phyloP scores from a whole-genome alignment of 23 tunicate species.

The Trididemnum clinides region DNA sequence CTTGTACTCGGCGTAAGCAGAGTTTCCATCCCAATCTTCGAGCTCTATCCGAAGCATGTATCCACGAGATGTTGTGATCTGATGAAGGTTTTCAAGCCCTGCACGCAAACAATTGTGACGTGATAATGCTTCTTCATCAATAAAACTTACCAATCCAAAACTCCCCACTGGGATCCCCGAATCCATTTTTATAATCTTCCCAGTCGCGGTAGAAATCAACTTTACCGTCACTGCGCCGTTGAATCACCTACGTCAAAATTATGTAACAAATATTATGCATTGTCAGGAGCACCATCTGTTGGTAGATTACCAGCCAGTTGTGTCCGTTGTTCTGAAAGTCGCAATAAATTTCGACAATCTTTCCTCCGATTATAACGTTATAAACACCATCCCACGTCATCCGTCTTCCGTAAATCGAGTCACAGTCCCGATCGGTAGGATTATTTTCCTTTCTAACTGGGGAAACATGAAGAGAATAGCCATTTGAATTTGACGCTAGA shows the following conservation, averaged over 20 bases:
- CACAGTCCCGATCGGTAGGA: background rate
- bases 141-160: background rate
- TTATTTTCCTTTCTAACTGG: background rate
- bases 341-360: background rate
- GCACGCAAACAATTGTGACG: background rate
- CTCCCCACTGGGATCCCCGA: conserved; percentile 6
- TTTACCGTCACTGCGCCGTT: background rate
- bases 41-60: background rate
- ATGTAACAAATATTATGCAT: no score
- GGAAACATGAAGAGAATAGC: background rate
- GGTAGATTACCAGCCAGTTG: conserved; percentile 5
- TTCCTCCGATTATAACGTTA: background rate
- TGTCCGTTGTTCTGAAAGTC: background rate
- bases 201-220: background rate
- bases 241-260: no score
- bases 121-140: background rate
- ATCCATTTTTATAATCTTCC: background rate
- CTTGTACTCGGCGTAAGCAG: conserved; percentile 15
- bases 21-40: conserved; percentile 12
- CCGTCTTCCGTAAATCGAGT: background rate
- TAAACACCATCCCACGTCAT: conserved; percentile 17
- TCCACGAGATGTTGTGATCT: background rate
- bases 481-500: background rate
- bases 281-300: no score
- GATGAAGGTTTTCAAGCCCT: conserved; percentile 15